Evolutionary conservation across 2,888 invertebrate genomes (phyloP).

Genomic region (Hyles lineata): DNA sequence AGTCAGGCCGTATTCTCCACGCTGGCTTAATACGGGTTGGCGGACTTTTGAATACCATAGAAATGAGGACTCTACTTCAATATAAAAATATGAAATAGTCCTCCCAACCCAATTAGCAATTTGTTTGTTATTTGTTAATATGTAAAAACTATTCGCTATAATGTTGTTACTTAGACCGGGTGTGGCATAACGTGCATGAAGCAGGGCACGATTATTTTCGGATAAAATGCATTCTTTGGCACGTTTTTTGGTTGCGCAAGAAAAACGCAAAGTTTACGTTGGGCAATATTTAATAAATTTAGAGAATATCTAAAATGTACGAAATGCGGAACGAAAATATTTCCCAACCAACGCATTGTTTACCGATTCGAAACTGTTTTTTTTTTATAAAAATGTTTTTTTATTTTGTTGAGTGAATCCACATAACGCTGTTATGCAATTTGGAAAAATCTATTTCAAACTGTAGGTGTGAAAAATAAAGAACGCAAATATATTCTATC

Average conservation of each 20-base stretch:
- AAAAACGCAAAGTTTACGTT: slow-evolving; percentile 27
- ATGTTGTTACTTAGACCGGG: slow-evolving; percentile 13
- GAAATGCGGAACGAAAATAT: not conserved
- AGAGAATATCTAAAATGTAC: not conserved
- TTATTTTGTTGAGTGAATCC: too few species aligned
- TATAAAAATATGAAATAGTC: too few species aligned
- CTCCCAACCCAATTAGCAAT: not conserved
- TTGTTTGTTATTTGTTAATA: not conserved
- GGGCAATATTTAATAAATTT: slow-evolving; percentile 37
- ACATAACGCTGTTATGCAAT: too few species aligned
- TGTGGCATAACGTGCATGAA: slow-evolving; percentile 36
- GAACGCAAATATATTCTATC: too few species aligned
- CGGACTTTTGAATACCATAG: too few species aligned
- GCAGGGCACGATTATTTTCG: slow-evolving; percentile 41
- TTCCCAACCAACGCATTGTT: not conserved
- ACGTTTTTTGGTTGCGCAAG: slow-evolving; percentile 37
- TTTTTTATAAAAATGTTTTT: too few species aligned
- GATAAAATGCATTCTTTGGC: slow-evolving; percentile 52
- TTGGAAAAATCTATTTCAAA: too few species aligned
- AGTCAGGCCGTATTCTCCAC: too few species aligned
- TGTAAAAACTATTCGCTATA: not conserved
- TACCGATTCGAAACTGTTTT: not conserved
- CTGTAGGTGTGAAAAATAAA: too few species aligned
- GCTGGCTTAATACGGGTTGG: too few species aligned
- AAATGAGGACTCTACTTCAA: too few species aligned